phyloP scores from a whole-genome alignment of 2,797 vertebrate species.

The Propithecus perrieri region DNA sequence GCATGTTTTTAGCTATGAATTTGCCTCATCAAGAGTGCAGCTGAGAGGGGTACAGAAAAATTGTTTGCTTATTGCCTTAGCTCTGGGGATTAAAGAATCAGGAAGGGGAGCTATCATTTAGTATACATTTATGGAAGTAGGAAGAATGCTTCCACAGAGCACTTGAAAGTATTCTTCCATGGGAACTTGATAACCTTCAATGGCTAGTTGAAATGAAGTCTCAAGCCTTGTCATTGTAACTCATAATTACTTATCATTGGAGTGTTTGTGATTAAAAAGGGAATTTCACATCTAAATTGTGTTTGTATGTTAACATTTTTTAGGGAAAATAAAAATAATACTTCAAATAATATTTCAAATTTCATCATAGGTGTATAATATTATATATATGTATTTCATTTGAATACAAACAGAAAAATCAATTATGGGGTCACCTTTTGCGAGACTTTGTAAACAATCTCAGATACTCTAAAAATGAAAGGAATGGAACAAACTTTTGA shows the following conservation, averaged over 20 bases:
- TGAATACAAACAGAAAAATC: not conserved
- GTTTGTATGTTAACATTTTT: not conserved
- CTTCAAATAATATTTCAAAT: conserved; percentile 24
- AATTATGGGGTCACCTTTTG: not conserved
- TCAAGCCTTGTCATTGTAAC: not conserved
- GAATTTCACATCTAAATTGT: not conserved
- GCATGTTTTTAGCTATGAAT: not conserved
- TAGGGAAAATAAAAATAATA: not conserved
- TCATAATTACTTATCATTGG: not conserved
- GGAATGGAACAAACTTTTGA: not conserved
- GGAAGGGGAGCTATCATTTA: not conserved
- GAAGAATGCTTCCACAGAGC: not conserved
- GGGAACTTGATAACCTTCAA: not conserved
- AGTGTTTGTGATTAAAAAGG: not conserved
- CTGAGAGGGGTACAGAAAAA: not conserved
- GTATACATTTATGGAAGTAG: not conserved
- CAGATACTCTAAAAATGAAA: not conserved
- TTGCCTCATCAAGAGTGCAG: not conserved
- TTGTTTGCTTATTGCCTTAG: not conserved
- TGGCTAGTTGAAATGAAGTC: not conserved
- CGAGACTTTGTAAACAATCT: not conserved
- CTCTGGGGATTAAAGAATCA: not conserved
- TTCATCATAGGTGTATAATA: not conserved
- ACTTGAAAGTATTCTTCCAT: not conserved
- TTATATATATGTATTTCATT: not conserved